phyloP scores from a whole-genome alignment of 64 coral and sea anemone species.

The Catalaphyllia jardinei region DNA sequence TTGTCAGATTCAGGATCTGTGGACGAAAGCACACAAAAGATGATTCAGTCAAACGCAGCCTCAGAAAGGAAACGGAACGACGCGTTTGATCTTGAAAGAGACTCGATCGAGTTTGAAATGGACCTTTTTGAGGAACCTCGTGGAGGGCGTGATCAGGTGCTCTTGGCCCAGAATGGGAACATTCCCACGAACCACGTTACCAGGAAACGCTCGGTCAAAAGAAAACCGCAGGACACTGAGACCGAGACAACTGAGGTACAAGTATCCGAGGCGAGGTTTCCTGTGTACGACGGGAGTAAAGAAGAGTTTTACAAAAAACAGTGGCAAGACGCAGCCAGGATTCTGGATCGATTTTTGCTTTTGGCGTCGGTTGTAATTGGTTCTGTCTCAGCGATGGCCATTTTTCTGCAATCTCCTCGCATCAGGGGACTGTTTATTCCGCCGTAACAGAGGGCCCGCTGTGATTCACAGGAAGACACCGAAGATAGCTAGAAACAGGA shows the following conservation, averaged over 20 bases:
- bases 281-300: slow-evolving; percentile 23
- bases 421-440: slow-evolving; percentile 86
- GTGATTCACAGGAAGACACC: not conserved
- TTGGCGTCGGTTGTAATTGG: slow-evolving; percentile 79
- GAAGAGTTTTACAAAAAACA: slow-evolving; percentile 85
- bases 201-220: slow-evolving; percentile 41
- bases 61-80: slow-evolving; percentile 77
- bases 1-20: not conserved
- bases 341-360: slow-evolving; percentile 79
- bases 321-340: slow-evolving; percentile 89
- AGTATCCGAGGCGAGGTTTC: slow-evolving; percentile 34
- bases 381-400: slow-evolving; percentile 83
- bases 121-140: slow-evolving; percentile 65
- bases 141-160: slow-evolving; percentile 57
- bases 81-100: slow-evolving; percentile 72
- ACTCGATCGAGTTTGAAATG: slow-evolving; percentile 93
- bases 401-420: slow-evolving; percentile 87
- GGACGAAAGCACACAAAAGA: slow-evolving; percentile 67
- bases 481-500: not conserved
- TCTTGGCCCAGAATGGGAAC: slow-evolving; percentile 75
- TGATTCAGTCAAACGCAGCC: slow-evolving; percentile 65
- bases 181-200: slow-evolving; percentile 53
- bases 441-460: slow-evolving; percentile 22
- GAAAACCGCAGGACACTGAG: slow-evolving; percentile 51
- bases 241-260: slow-evolving; percentile 32